Conservation (phyloP, 2,113 vertebrate genomes). For the Arothron firmamentum region DNA sequence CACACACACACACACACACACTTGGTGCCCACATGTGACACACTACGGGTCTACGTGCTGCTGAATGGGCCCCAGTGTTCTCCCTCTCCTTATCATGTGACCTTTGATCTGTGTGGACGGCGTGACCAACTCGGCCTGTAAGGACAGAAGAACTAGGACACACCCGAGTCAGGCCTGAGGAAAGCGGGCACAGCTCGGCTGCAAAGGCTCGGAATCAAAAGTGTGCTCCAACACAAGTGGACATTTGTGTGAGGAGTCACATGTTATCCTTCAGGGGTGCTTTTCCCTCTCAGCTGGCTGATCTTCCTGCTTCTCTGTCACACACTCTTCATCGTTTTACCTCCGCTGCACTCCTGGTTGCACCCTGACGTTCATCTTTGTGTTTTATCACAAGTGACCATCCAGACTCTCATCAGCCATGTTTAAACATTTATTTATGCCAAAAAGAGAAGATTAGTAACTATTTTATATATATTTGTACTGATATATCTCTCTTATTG, state of each 20-base stretch:
- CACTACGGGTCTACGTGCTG: not conserved
- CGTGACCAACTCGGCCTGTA: conserved; percentile 47
- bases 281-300: no score
- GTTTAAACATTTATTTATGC: no score
- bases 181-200: conserved; percentile 3
- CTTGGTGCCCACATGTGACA: conserved; percentile 46
- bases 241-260: conserved; percentile 6
- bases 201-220: not conserved
- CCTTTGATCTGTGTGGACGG: conserved; percentile 76
- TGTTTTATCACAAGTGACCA: no score
- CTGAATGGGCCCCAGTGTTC: conserved; percentile 38
- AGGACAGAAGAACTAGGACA: conserved; percentile 25
- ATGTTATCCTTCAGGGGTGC: not conserved
- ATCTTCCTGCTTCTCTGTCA: no score
- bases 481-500: no score
- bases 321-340: no score
- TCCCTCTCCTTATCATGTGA: conserved; percentile 66
- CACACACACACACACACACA: conserved; percentile 26
- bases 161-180: conserved; percentile 19
- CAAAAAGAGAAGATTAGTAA: no score
- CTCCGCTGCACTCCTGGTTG: no score
- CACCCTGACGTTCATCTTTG: no score
- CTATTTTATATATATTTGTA: no score
- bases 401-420: no score
- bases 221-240: not conserved